A percentile compares a stretch with the other conserved stretches of the same genome.
Conservation (phyloP, 2,888 invertebrate species). For the Agonopterix arenella region DNA sequence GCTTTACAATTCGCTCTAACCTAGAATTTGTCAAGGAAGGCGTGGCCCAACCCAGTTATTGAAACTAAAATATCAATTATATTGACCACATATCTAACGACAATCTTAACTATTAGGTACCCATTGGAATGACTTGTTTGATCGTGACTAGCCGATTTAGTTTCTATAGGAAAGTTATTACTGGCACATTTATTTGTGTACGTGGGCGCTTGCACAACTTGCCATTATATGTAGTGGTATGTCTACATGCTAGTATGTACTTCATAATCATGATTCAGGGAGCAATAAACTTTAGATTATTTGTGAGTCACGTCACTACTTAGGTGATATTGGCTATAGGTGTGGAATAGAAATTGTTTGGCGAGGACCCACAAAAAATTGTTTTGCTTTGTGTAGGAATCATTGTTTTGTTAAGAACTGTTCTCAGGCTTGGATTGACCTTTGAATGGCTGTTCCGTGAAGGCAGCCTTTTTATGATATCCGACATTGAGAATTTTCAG, state of each 20-base stretch:
- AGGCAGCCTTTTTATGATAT: too few species aligned
- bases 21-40: not conserved
- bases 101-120: constrained; percentile 18
- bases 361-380: too few species aligned
- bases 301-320: constrained; percentile 32
- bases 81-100: constrained; percentile 36
- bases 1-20: too few species aligned
- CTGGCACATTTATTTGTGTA: constrained; percentile 62
- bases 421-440: too few species aligned
- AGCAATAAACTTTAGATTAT: constrained; percentile 51
- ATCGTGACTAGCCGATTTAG: constrained; percentile 71
- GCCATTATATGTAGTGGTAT: constrained; percentile 33
- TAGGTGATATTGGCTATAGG: constrained; percentile 2
- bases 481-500: too few species aligned
- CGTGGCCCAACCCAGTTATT: not conserved
- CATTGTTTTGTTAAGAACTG: too few species aligned
- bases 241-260: constrained; percentile 5
- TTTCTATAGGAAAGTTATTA: constrained; percentile 70
- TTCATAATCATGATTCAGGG: constrained; percentile 45
- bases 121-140: constrained; percentile 33
- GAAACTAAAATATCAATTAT: not conserved
- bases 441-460: too few species aligned
- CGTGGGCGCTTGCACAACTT: constrained; percentile 36
- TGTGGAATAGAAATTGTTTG: not conserved
- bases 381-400: too few species aligned